Percentiles rank a stretch among this genome's conserved stretches.
Evolutionary conservation across 2,797 vertebrate genomes (phyloP).

Genomic region (Falco peregrinus): DNA sequence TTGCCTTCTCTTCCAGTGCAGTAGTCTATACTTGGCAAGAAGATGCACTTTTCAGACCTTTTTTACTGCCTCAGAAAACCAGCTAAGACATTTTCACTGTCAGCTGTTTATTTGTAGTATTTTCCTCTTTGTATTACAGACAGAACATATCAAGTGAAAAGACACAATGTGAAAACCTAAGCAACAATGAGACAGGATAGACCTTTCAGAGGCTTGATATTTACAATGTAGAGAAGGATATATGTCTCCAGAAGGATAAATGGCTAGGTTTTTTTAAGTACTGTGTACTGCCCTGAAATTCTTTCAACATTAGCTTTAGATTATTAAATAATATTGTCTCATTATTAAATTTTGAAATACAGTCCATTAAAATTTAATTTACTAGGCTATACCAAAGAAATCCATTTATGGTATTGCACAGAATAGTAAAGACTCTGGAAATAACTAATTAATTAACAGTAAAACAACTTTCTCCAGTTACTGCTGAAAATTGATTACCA

Average conservation of each 20-base stretch:
- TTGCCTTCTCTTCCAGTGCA: neutral
- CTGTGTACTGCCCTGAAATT: neutral
- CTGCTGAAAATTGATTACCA: neutral
- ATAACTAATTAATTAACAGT: conserved; percentile 35
- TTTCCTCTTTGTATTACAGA: neutral
- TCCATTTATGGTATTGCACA: neutral
- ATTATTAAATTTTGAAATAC: conserved; percentile 24
- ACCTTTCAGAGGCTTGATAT: neutral
- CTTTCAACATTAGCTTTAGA: neutral
- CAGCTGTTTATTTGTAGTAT: neutral
- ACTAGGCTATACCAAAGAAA: neutral
- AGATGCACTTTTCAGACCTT: neutral
- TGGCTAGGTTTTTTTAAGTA: neutral
- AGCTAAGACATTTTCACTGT: neutral
- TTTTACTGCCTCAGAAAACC: neutral
- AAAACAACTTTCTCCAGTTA: neutral
- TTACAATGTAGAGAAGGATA: neutral
- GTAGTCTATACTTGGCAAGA: neutral
- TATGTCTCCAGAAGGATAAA: neutral
- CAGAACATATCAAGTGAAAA: neutral
- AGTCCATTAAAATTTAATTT: conserved; percentile 41
- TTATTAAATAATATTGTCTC: conserved; percentile 19
- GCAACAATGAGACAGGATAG: neutral
- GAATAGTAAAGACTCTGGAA: neutral
- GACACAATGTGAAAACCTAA: neutral